Conservation (phyloP, 2,797 vertebrate species). For the Acipenser transmontanus region DNA sequence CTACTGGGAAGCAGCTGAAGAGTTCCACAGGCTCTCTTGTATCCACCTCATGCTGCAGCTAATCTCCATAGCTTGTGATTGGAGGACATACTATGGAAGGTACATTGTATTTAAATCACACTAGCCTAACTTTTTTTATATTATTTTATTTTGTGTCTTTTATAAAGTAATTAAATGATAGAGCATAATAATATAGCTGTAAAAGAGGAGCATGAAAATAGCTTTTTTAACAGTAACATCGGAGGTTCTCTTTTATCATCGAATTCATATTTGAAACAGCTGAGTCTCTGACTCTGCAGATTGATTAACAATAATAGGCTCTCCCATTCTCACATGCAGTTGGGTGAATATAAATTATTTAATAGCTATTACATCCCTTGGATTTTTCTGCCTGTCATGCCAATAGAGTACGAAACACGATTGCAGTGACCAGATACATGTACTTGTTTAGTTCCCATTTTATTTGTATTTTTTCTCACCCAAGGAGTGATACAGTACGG, state of each 20-base stretch:
- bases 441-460: conserved; percentile 8
- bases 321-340: too few species aligned
- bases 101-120: conserved; percentile 34
- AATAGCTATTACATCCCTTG: too few species aligned
- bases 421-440: too few species aligned
- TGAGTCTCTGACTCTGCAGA: neutral
- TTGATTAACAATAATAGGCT: neutral
- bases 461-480: conserved; percentile 14
- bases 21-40: conserved; percentile 93
- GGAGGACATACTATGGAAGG: conserved; percentile 98
- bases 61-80: conserved; percentile 95
- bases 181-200: too few species aligned
- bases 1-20: conserved; percentile 96
- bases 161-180: neutral
- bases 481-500: conserved; percentile 92
- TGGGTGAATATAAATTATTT: too few species aligned
- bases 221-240: too few species aligned
- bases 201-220: too few species aligned
- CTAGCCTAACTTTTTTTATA: neutral
- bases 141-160: neutral
- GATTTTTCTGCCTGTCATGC: too few species aligned
- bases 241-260: too few species aligned
- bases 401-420: too few species aligned
- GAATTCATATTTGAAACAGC: neutral
- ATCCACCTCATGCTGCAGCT: conserved; percentile 94